These are phyloP conservation scores for Latrodectus elegans DNA, from an alignment of 2,888 invertebrate species.

Conservation along the genomic window DNA sequence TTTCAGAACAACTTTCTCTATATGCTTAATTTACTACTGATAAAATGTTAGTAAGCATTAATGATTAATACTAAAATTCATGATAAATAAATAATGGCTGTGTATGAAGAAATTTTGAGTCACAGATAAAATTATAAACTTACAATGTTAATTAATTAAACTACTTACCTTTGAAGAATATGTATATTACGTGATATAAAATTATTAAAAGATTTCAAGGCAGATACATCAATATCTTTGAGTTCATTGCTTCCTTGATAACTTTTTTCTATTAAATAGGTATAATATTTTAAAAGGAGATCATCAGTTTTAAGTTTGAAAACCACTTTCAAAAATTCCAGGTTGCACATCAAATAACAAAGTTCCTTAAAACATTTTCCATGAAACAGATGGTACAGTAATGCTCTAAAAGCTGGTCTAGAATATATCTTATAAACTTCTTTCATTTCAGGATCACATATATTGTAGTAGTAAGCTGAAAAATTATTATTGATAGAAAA, in stretches of 20 bases:
- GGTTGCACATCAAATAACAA: conserved; percentile 26
- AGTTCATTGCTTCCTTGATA: conserved; percentile 6
- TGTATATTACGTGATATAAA: conserved; percentile 57
- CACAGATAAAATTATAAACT: too few species aligned
- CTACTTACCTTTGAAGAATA: conserved; percentile 58
- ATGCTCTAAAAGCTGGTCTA: conserved; percentile 41
- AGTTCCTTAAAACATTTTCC: conserved; percentile 38
- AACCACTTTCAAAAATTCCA: conserved; percentile 27
- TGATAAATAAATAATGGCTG: too few species aligned
- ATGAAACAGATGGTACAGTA: conserved; percentile 49
- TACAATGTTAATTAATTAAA: too few species aligned
- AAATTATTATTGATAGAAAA: neutral
- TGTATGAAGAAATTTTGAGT: too few species aligned
- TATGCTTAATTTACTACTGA: too few species aligned
- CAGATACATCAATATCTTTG: conserved; percentile 26
- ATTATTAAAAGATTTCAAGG: conserved; percentile 27
- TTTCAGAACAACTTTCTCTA: too few species aligned
- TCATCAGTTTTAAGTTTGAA: conserved; percentile 40
- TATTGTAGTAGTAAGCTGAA: conserved; percentile 34
- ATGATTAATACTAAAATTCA: too few species aligned
- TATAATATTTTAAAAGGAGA: conserved; percentile 43
- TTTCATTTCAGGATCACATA: conserved; percentile 41
- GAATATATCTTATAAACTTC: conserved; percentile 33
- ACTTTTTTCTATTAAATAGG: conserved; percentile 16
- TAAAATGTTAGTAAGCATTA: too few species aligned